These are phyloP conservation scores for Dorcus hopei DNA, from an alignment of 2,888 invertebrate genomes.

Conservation along the genomic window DNA sequence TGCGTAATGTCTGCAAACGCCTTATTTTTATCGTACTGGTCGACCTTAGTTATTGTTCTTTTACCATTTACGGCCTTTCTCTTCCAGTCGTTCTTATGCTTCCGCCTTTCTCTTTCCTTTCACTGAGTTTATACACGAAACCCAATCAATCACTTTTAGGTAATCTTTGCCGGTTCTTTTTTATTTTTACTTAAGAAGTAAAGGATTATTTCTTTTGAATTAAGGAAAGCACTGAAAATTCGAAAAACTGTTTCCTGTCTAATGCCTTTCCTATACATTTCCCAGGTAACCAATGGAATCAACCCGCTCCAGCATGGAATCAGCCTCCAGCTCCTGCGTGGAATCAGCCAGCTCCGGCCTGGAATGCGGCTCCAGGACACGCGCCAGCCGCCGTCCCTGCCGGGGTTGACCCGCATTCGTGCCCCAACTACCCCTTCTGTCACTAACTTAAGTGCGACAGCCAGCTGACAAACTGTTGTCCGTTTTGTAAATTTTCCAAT, in stretches of 20 bases:
- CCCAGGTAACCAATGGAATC: neutral
- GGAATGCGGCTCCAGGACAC: conserved; percentile 10
- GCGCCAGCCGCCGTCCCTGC: conserved; percentile 43
- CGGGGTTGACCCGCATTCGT: conserved; percentile 45
- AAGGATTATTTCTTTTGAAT: neutral
- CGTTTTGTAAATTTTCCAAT: conserved; percentile 12
- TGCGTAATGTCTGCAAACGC: too few relatives aligned
- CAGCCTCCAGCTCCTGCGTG: conserved; percentile 1
- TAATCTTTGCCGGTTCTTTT: too few relatives aligned
- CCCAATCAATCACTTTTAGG: too few relatives aligned
- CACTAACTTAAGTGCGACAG: conserved; percentile 36
- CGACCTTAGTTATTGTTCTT: too few relatives aligned
- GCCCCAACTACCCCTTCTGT: conserved; percentile 50
- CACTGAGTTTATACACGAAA: too few relatives aligned
- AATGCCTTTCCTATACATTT: too few relatives aligned
- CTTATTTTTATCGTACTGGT: too few relatives aligned
- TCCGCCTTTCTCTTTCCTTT: too few relatives aligned
- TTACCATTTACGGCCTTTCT: too few relatives aligned
- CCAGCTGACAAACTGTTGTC: conserved; percentile 37
- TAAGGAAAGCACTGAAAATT: neutral
- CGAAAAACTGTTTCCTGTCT: neutral
- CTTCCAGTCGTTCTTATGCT: too few relatives aligned
- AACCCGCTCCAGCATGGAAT: conserved; percentile 8
- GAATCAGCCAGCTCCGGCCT: neutral
- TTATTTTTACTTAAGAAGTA: too few relatives aligned